phyloP scores from a whole-genome alignment of 1,140 invertebrate species.

The Aleiodes sp. region DNA sequence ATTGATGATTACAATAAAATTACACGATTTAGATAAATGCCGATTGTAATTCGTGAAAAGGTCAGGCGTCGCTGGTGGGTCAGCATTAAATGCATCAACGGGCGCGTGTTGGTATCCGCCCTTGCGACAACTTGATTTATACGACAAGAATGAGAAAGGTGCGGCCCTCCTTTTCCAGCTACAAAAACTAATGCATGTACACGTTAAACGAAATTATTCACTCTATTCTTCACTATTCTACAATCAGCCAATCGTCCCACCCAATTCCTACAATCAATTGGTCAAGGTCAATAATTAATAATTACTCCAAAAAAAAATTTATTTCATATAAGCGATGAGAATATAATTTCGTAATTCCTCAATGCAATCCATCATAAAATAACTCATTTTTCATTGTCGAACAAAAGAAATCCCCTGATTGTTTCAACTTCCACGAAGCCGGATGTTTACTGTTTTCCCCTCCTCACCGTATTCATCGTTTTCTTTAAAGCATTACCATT shows the following conservation, averaged over 20 bases:
- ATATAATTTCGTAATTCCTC: no score
- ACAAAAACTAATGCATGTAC: neutral
- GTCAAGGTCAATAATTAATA: neutral
- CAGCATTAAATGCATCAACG: neutral
- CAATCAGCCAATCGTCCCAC: neutral
- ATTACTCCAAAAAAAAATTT: neutral
- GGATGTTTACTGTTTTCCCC: constrained; percentile 23
- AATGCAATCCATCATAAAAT: neutral
- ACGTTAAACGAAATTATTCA: constrained; percentile 1
- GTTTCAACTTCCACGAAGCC: constrained; percentile 10
- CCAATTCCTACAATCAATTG: neutral
- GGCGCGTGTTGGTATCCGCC: constrained; percentile 7
- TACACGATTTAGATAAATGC: neutral
- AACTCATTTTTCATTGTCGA: neutral
- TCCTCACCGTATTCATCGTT: neutral
- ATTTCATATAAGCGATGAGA: no score
- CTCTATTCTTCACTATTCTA: neutral
- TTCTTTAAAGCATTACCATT: constrained; percentile 23
- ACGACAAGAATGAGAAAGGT: constrained; percentile 16
- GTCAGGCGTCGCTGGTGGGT: constrained; percentile 16
- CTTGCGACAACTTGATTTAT: constrained; percentile 23
- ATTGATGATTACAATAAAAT: neutral
- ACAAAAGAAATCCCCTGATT: constrained; percentile 9
- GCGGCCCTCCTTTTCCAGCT: neutral
- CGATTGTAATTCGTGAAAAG: constrained; percentile 28